Conservation (phyloP, 1,140 invertebrate species). For the Drosophila elegans region DNA sequence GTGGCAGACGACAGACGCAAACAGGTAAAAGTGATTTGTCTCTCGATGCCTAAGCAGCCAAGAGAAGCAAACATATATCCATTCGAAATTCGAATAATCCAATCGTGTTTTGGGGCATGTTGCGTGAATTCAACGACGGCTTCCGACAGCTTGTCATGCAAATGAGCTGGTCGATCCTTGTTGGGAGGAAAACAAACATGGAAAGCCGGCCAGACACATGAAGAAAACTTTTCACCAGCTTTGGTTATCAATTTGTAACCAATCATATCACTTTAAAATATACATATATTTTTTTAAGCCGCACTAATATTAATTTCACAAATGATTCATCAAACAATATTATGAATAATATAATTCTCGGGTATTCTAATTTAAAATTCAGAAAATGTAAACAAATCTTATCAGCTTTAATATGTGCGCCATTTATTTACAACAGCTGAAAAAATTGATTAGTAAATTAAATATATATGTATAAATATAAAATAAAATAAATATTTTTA, state of each 20-base stretch:
- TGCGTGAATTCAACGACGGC: conserved; percentile 65
- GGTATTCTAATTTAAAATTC: no score
- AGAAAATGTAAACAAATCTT: no score
- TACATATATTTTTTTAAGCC: not conserved
- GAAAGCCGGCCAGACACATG: conserved; percentile 33
- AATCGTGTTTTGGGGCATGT: conserved; percentile 61
- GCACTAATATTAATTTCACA: no score
- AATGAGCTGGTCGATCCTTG: conserved; percentile 59
- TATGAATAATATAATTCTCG: no score
- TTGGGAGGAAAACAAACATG: conserved; percentile 29
- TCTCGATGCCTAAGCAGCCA: conserved; percentile 15
- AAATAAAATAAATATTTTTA: no score
- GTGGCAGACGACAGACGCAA: conserved; percentile 28
- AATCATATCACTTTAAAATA: not conserved
- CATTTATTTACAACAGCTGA: no score
- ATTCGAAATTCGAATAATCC: conserved; percentile 10
- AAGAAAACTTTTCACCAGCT: conserved; percentile 9
- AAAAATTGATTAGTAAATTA: no score
- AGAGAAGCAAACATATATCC: conserved; percentile 36
- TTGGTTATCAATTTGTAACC: not conserved
- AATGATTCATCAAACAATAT: no score
- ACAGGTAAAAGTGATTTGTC: conserved; percentile 69
- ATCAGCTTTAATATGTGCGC: no score
- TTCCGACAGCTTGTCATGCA: conserved; percentile 78
- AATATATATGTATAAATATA: no score